Evolutionary conservation across 2,113 vertebrate species (phyloP).

Genomic region (Orycteropus afer): DNA sequence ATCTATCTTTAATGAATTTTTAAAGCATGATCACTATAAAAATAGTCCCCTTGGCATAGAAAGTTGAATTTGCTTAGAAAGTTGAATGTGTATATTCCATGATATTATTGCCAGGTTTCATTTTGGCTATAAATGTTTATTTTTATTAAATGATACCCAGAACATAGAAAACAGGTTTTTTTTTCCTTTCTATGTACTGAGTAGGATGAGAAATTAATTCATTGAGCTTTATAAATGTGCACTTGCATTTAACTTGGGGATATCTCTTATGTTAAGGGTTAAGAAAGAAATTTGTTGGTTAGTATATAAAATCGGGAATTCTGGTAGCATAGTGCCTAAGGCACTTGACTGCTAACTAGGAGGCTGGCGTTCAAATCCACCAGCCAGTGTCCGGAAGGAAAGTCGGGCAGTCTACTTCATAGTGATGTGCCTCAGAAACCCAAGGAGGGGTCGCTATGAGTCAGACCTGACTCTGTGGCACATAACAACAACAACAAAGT

Average conservation of each 20-base stretch:
- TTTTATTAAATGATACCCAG: constrained; percentile 24
- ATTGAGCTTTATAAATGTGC: constrained; percentile 32
- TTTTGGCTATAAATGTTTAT: not conserved
- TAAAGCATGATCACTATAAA: not conserved
- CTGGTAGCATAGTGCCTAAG: no score
- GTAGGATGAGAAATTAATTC: constrained; percentile 39
- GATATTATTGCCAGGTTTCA: not conserved
- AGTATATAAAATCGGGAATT: not conserved
- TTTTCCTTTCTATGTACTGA: not conserved
- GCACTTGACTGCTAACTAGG: no score
- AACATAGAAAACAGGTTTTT: constrained; percentile 28
- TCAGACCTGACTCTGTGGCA: no score
- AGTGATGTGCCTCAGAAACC: no score
- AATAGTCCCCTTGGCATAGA: not conserved
- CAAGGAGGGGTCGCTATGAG: no score
- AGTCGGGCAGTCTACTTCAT: no score
- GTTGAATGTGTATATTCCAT: not conserved
- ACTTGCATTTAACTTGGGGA: not conserved
- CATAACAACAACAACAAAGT: no score
- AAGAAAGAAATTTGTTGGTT: constrained; percentile 3
- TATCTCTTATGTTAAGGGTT: not conserved
- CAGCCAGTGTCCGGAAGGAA: no score
- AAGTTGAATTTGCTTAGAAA: not conserved
- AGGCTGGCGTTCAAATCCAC: no score
- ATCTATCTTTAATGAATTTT: not conserved